Percentiles rank a stretch among this genome's conserved stretches.
Evolutionary conservation across 2,113 vertebrate genomes (phyloP).

Genomic region (Nestor notabilis): DNA sequence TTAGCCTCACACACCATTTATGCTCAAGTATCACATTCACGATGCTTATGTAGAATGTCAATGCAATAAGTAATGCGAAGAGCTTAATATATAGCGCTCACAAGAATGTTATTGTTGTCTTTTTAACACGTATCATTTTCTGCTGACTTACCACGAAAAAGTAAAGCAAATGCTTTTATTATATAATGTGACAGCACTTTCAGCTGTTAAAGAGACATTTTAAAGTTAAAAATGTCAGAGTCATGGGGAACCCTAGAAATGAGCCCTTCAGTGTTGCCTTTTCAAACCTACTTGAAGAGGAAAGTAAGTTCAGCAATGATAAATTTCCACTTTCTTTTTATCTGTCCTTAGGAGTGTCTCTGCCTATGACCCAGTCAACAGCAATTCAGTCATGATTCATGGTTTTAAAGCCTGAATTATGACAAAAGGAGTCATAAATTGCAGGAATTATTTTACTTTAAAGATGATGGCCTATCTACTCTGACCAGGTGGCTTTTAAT

Average conservation of each 20-base stretch:
- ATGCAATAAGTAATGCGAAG: not conserved
- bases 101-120: not conserved
- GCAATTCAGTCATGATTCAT: constrained; percentile 11
- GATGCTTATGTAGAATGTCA: not conserved
- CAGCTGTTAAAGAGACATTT: not conserved
- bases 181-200: not conserved
- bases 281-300: not conserved
- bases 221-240: not conserved
- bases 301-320: not conserved
- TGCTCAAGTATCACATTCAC: not conserved
- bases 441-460: constrained; percentile 58
- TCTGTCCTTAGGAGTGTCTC: not conserved
- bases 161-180: not conserved
- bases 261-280: not conserved
- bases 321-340: not conserved
- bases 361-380: constrained; percentile 20
- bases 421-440: constrained; percentile 55
- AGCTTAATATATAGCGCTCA: not conserved
- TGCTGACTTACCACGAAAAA: not conserved
- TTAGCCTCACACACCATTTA: not conserved
- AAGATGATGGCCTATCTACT: constrained; percentile 48
- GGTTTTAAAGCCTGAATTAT: constrained; percentile 30
- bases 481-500: constrained; percentile 50
- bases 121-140: not conserved
- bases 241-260: not conserved